Base-by-base conservation (phyloP, 2,797 vertebrate species). In the Rhyacichthys aspro region DNA sequence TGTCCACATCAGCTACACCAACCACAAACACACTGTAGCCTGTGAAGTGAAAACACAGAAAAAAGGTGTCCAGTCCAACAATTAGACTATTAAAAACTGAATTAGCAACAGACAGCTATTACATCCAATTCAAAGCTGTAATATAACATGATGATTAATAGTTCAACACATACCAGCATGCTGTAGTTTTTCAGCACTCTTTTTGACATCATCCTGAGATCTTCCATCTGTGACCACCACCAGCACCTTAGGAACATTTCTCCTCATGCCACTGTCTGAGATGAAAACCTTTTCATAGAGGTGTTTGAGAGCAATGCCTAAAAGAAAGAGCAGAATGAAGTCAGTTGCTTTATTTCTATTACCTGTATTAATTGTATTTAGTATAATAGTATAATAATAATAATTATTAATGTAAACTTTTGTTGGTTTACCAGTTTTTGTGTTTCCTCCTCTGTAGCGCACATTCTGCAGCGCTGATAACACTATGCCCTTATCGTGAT, bases 161-260 rank as follows among this genome's bases (percentile, higher is more conserved):
- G 1, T 9, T 34, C 19, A 33, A 39, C n/a, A 71, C 90, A 82
- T 88, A 98, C 98, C 97, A 19, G 97, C 91, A 33, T 98, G 96
- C 76, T 98, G 96, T 74, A 99, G 94, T 75, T 93, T 84, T 0
- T 93, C 82, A 1, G 98, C 96, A 0, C 93, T 95, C 88, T 98
- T 98, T 90, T 95, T 98, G 70, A 98, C 96, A 0, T 99, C 98
- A 39, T 99, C 97, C 87, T 99, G 97, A 43, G 98, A 98, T 45
- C 97, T 94, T 61, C 98, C 97, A 2, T 99, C 98, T 1, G 98
- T 99, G 73, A 99, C 96, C 18, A 98, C 97, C 58, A 99, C 98
- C 39, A 99, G 90, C 60, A 99, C 95, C 85, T 98, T 99, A 8
- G 98, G 97, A 60, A 98, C 95, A 4, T 91, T 95, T 87, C 90